Base-by-base conservation (phyloP, 2,888 invertebrate species). In the Physocephala rufipes region DNA sequence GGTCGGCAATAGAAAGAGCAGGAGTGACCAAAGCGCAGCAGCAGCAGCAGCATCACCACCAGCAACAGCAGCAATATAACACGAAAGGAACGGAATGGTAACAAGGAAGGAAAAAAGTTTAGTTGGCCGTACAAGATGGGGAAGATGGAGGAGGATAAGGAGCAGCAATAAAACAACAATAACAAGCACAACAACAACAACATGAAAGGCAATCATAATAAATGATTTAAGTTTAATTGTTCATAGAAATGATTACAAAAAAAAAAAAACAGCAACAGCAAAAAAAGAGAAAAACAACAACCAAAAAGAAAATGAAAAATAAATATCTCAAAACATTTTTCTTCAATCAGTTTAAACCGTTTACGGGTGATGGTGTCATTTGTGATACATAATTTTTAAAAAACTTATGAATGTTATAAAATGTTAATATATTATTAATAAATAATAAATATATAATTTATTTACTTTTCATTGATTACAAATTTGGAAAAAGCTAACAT, bases 251-350 rank as follows among this genome's bases (percentile, higher is more conserved):
- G 36, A 36, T 36, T 36, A 36, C 36, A 36, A 36, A 36, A 36
- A 36, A 36, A 36, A 36, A 36, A 36, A 7, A 7, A 36, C n/a
- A n/a, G n/a, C n/a, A n/a, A 61, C 61, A 61, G 61, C 61, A 61
- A 26, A 61, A 61, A 61, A 16, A 28, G n/a, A 16, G n/a, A 12
- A 16, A 58, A 59, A 26, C 61, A 61, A 28, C 59, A 26, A 61
- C 61, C 28, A 61, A 24, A 26, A n/a, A 2, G 16, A n/a, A 61
- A 28, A 21, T 61, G 28, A 12, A 5, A 30, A 16, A 61, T 30
- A 62, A 19, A 36, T 12, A 28, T 36, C 19, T 43, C 15, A 36
- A 19, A 21, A 21, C 21, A 61, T 36, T 30, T 45, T 62, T 43
- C 28, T 15, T 36, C 26, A 30, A 16, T 19, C 19, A n/a, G 30